These are phyloP conservation scores for Melangyna quadrimaculata DNA, from an alignment of 2,888 invertebrate species.

Conservation along the genomic window DNA sequence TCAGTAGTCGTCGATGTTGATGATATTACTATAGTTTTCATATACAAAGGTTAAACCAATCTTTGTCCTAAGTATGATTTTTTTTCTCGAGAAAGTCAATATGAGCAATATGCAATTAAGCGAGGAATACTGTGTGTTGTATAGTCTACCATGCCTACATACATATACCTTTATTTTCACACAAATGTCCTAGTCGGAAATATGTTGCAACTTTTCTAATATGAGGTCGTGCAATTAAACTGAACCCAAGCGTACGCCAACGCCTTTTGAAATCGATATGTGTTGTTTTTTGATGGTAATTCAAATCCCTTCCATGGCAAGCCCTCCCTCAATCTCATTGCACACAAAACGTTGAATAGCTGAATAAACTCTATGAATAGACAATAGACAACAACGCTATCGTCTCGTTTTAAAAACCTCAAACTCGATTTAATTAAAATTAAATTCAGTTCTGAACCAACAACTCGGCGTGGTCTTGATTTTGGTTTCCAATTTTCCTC, in stretches of 20 bases:
- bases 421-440: constrained; percentile 31
- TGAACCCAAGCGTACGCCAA: neutral
- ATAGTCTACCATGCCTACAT: too few species aligned
- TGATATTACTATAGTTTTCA: too few species aligned
- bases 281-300: constrained; percentile 8
- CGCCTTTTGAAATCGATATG: constrained; percentile 31
- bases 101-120: too few species aligned
- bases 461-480: constrained; percentile 7
- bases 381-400: neutral
- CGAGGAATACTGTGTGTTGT: too few species aligned
- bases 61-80: too few species aligned
- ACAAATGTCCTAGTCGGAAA: neutral
- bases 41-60: too few species aligned
- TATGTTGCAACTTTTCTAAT: constrained; percentile 15
- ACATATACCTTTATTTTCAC: neutral
- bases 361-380: constrained; percentile 11
- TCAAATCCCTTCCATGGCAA: neutral
- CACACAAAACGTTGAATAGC: constrained; percentile 1
- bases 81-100: too few species aligned
- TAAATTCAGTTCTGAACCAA: constrained; percentile 24
- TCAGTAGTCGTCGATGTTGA: too few species aligned
- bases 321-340: constrained; percentile 2
- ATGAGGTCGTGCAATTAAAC: constrained; percentile 1
- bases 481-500: constrained; percentile 23
- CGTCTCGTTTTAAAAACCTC: constrained; percentile 13